Evolutionary conservation across 2,888 invertebrate species (phyloP).

Genomic region (Helicoverpa assulta): DNA sequence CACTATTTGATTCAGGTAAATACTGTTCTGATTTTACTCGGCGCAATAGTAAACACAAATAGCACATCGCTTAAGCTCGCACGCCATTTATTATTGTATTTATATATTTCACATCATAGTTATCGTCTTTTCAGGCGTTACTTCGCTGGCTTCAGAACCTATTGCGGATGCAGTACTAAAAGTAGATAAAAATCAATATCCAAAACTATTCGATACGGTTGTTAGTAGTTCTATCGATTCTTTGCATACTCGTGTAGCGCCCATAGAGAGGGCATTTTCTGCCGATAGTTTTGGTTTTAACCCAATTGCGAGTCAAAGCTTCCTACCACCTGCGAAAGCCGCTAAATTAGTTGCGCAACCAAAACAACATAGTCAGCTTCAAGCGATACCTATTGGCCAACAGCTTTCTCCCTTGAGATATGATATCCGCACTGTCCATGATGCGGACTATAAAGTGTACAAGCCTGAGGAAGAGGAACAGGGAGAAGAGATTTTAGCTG

Average conservation of each 20-base stretch:
- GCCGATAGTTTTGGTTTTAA: conserved; percentile 86
- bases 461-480: conserved; percentile 84
- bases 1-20: conserved; percentile 86
- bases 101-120: conserved; percentile 53
- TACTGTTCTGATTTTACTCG: conserved; percentile 70
- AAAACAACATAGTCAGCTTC: conserved; percentile 64
- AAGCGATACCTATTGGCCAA: conserved; percentile 72
- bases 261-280: conserved; percentile 82
- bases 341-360: conserved; percentile 79
- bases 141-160: conserved; percentile 85
- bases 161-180: conserved; percentile 83
- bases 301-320: conserved; percentile 86
- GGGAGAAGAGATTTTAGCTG: conserved; percentile 83
- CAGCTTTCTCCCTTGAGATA: conserved; percentile 81
- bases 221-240: conserved; percentile 88
- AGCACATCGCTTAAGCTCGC: conserved; percentile 63
- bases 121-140: conserved; percentile 83
- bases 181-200: conserved; percentile 86
- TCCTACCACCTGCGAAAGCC: conserved; percentile 76
- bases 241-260: conserved; percentile 81
- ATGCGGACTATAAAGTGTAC: conserved; percentile 86
- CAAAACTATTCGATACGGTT: conserved; percentile 84
- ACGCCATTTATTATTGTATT: conserved; percentile 55
- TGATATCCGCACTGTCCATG: conserved; percentile 86
- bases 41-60: background rate